Conservation (phyloP, 2,797 vertebrate species). For the Sitta carolinensis region DNA sequence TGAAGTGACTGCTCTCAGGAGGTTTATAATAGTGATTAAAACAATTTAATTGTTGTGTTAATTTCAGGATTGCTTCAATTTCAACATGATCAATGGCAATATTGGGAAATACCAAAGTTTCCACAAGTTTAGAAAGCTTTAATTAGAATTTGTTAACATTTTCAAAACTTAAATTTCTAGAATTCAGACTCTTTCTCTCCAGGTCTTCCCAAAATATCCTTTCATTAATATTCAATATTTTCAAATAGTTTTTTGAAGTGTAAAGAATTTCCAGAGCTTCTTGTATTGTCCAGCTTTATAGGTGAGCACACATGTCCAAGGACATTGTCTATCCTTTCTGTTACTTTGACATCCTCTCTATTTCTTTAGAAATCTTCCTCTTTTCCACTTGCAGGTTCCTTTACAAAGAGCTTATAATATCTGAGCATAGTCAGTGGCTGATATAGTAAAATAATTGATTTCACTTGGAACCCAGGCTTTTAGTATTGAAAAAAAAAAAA, state of each 20-base stretch:
- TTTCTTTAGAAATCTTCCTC: background rate
- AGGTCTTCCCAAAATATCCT: background rate
- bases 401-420: background rate
- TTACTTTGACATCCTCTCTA: background rate
- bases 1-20: constrained; percentile 57
- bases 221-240: background rate
- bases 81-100: constrained; percentile 46
- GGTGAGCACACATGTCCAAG: background rate
- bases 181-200: background rate
- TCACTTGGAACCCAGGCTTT: background rate
- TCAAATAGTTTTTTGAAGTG: fast-evolving
- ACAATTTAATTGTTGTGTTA: constrained; percentile 62
- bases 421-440: background rate
- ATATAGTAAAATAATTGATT: background rate
- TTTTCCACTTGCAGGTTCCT: background rate
- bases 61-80: constrained; percentile 70
- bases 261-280: background rate
- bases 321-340: background rate
- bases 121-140: background rate
- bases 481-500: background rate
- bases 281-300: background rate
- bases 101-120: constrained; percentile 44
- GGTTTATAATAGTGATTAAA: constrained; percentile 70
- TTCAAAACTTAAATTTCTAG: background rate
- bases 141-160: background rate